phyloP scores from a whole-genome alignment of 30 jellyfish, hydroid and myxozoan genomes.

The Turritopsis rubra region DNA sequence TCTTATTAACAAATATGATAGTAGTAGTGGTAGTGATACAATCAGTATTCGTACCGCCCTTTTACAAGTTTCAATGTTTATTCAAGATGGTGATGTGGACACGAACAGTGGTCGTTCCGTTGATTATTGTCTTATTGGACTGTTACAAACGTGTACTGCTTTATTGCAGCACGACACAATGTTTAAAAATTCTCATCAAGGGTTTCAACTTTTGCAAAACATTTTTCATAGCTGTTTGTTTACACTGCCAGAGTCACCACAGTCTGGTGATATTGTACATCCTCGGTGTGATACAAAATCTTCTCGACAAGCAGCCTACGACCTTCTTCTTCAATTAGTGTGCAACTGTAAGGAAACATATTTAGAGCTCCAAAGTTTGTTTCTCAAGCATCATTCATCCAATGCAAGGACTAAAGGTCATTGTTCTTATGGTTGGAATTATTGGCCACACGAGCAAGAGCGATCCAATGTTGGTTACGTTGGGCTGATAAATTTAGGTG shows the following conservation, averaged over 20 bases:
- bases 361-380: slow-evolving; percentile 60
- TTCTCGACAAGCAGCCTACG: slow-evolving; percentile 92
- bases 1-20: slow-evolving; percentile 56
- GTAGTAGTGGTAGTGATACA: slow-evolving; percentile 2
- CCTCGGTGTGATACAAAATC: slow-evolving; percentile 82
- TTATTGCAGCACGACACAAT: slow-evolving; percentile 77
- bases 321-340: slow-evolving; percentile 70
- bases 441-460: slow-evolving; percentile 98
- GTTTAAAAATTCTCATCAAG: slow-evolving; percentile 52
- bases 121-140: slow-evolving; percentile 87
- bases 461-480: slow-evolving; percentile 96
- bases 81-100: slow-evolving; percentile 26
- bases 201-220: slow-evolving; percentile 48
- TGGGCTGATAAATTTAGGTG: slow-evolving; percentile 94
- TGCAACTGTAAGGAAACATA: slow-evolving; percentile 57
- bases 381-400: slow-evolving; percentile 63
- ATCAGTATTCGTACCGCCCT: slow-evolving; percentile 43
- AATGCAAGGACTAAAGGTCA: slow-evolving; percentile 60
- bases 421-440: slow-evolving; percentile 92
- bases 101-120: slow-evolving; percentile 33
- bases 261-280: slow-evolving; percentile 31
- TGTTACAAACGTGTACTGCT: slow-evolving; percentile 84
- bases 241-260: slow-evolving; percentile 46
- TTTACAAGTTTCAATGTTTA: slow-evolving; percentile 51
- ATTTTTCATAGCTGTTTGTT: slow-evolving; percentile 67